Evolutionary conservation across 2,888 invertebrate genomes (phyloP).

Genomic region (Amblyteles armatorius): DNA sequence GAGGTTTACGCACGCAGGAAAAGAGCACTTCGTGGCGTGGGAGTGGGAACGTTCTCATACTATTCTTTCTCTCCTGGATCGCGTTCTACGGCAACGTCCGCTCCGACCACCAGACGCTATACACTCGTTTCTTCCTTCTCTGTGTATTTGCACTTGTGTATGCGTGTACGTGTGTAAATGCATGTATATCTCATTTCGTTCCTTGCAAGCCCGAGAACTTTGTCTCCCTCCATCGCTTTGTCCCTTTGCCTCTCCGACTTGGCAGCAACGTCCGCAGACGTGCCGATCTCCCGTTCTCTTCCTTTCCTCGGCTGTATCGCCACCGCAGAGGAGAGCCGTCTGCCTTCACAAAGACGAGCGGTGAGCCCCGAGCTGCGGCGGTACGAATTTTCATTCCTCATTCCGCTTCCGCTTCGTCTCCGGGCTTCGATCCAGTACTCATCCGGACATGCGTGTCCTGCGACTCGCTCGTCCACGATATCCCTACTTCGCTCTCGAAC

Average conservation of each 20-base stretch:
- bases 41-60: slow-evolving; percentile 84
- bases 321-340: slow-evolving; percentile 18
- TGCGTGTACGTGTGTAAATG: background rate
- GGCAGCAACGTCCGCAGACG: slow-evolving; percentile 32
- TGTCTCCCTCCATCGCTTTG: slow-evolving; percentile 44
- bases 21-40: slow-evolving; percentile 82
- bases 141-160: background rate
- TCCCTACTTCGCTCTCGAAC: background rate
- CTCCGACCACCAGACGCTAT: slow-evolving; percentile 42
- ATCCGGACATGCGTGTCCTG: slow-evolving; percentile 26
- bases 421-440: slow-evolving; percentile 21
- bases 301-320: slow-evolving; percentile 1
- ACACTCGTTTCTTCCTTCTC: slow-evolving; percentile 48
- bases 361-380: slow-evolving; percentile 4
- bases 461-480: background rate
- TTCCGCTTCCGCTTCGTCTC: slow-evolving; percentile 54
- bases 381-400: slow-evolving; percentile 53
- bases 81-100: slow-evolving; percentile 64
- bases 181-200: slow-evolving; percentile 8
- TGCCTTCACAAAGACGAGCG: slow-evolving; percentile 26
- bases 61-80: slow-evolving; percentile 67
- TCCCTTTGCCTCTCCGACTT: slow-evolving; percentile 46
- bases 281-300: slow-evolving; percentile 22
- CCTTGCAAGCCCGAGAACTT: slow-evolving; percentile 35
- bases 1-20: slow-evolving; percentile 75